A percentile compares a stretch with the other conserved stretches of the same genome.
phyloP scores from a whole-genome alignment of 2,797 vertebrate species.

The Rhinella marina region DNA sequence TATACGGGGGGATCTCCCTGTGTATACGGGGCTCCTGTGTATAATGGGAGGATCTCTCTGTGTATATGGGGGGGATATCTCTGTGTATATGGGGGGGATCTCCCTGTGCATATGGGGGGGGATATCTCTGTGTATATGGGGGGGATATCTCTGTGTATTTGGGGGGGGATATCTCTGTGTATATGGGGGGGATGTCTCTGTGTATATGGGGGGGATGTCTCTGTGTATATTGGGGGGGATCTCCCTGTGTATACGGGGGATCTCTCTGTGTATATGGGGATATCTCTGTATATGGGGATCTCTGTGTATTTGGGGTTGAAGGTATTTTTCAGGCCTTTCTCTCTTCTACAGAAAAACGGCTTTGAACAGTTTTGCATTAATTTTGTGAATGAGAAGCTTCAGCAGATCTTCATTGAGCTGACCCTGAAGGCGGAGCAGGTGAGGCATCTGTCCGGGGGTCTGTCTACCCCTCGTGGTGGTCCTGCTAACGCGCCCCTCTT shows the following conservation, averaged over 20 bases:
- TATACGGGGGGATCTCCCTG: slow-evolving; percentile 39
- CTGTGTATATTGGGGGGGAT: not conserved
- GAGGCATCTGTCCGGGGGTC: not conserved
- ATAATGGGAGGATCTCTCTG: too few species aligned
- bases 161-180: not conserved
- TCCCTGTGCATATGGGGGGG: not conserved
- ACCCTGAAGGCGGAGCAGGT: slow-evolving; percentile 85
- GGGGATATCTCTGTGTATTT: too few species aligned
- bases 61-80: not conserved
- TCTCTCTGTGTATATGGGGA: not conserved
- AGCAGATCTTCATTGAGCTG: slow-evolving; percentile 86
- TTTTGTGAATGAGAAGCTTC: slow-evolving; percentile 87
- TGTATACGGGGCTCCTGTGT: not conserved
- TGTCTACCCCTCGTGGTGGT: not conserved
- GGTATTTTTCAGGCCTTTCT: not conserved
- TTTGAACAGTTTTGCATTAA: slow-evolving; percentile 88
- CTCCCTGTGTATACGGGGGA: not conserved
- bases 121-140: not conserved
- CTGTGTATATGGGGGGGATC: too few species aligned
- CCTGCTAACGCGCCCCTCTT: not conserved
- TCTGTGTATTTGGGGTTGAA: not conserved
- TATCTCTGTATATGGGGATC: not conserved
- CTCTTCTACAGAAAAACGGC: slow-evolving; percentile 67
- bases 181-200: not conserved
- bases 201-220: not conserved